A percentile compares a stretch with the other conserved stretches of the same genome.
phyloP scores from a whole-genome alignment of 1,140 invertebrate species.

The Pantala flavescens region DNA sequence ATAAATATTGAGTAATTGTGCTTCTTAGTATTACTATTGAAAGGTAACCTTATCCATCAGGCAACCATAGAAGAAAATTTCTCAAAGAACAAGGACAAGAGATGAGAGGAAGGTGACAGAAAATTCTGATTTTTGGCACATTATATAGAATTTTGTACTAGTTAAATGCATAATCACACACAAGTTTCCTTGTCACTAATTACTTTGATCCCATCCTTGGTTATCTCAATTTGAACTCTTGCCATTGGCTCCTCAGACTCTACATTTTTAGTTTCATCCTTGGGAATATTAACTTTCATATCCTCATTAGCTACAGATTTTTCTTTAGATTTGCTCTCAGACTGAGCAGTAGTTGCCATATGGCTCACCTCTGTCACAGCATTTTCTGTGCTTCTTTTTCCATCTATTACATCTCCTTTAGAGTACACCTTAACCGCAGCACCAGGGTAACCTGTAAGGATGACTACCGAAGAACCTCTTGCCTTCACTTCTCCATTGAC shows the following conservation, averaged over 20 bases:
- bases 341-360: not conserved
- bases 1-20: no score
- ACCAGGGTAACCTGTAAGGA: not conserved
- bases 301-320: not conserved
- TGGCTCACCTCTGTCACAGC: not conserved
- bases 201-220: constrained; percentile 60
- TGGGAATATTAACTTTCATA: not conserved
- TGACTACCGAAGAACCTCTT: not conserved
- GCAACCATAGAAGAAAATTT: no score
- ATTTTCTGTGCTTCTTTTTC: not conserved
- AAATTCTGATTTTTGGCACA: not conserved
- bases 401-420: not conserved
- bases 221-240: constrained; percentile 51
- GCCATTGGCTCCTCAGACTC: constrained; percentile 17
- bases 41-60: no score
- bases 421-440: not conserved
- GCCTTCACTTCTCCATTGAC: not conserved
- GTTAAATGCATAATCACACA: constrained; percentile 36
- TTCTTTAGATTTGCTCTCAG: not conserved
- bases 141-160: not conserved
- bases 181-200: constrained; percentile 63
- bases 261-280: not conserved
- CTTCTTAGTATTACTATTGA: no score
- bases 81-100: no score
- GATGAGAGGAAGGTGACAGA: no score